Evolutionary conservation across 2,888 invertebrate species (phyloP).

Genomic region (Callyntrura guangdongensis): DNA sequence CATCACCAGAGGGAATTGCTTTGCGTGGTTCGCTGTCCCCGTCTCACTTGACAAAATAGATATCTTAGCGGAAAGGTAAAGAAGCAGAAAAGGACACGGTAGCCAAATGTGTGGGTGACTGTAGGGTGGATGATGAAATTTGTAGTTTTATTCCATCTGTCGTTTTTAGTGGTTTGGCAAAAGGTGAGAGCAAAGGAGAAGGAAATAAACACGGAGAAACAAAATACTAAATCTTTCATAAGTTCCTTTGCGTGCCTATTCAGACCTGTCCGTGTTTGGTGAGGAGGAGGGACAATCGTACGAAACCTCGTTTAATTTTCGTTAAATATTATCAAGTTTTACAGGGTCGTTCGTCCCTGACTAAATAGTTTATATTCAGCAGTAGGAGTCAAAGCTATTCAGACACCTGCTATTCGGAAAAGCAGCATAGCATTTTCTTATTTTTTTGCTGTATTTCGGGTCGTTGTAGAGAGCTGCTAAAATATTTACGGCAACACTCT

Average conservation of each 20-base stretch:
- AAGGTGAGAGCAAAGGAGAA: neutral
- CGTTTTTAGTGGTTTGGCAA: slow-evolving; percentile 43
- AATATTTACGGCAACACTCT: slow-evolving; percentile 22
- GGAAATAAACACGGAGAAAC: slow-evolving; percentile 6
- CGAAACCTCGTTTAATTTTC: slow-evolving; percentile 14
- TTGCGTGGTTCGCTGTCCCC: slow-evolving; percentile 15
- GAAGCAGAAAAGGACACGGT: slow-evolving; percentile 6
- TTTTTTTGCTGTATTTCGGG: neutral
- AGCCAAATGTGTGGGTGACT: slow-evolving; percentile 36
- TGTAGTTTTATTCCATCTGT: slow-evolving; percentile 57
- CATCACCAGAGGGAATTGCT: slow-evolving; percentile 75
- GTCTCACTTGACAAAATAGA: slow-evolving; percentile 50
- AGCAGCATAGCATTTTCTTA: neutral
- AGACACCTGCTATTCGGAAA: slow-evolving; percentile 7
- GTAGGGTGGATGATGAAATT: slow-evolving; percentile 39
- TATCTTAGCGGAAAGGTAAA: slow-evolving; percentile 48
- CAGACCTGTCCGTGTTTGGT: neutral
- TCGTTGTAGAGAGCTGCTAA: neutral
- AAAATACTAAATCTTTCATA: slow-evolving; percentile 27
- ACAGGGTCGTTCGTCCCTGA: slow-evolving; percentile 4
- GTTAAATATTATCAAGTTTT: neutral
- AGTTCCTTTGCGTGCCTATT: neutral
- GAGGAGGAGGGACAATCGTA: neutral
- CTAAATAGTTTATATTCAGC: slow-evolving; percentile 39
- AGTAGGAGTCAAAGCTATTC: slow-evolving; percentile 25